phyloP scores from a whole-genome alignment of 2,113 vertebrate genomes.

The Oncorhynchus keta region DNA sequence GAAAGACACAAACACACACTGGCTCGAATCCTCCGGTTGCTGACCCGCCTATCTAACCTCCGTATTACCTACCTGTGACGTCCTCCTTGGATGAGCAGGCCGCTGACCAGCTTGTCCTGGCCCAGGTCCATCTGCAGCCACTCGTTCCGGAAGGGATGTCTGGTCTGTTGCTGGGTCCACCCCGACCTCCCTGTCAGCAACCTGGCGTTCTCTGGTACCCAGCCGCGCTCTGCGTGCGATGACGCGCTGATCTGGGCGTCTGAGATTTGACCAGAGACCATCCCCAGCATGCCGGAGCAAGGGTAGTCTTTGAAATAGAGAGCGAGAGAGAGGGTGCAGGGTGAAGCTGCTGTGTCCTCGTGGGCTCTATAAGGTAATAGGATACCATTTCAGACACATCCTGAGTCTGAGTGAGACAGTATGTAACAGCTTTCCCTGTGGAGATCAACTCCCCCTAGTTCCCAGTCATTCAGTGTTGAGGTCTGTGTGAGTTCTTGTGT shows the following conservation, averaged over 20 bases:
- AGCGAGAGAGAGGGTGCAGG: not conserved
- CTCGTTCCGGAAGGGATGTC: constrained; percentile 79
- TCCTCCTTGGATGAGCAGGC: constrained; percentile 89
- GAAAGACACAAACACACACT: no score
- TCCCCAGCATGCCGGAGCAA: constrained; percentile 94
- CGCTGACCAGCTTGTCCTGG: constrained; percentile 84
- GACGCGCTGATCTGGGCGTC: constrained; percentile 94
- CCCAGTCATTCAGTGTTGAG: not conserved
- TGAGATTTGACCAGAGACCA: constrained; percentile 93
- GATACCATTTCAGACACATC: no score
- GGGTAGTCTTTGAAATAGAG: constrained; percentile 76
- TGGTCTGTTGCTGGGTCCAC: constrained; percentile 81
- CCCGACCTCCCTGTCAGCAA: constrained; percentile 89
- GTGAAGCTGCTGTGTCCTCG: no score
- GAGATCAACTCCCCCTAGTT: no score
- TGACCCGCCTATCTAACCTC: no score
- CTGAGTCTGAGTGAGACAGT: no score
- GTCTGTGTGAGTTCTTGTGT: not conserved
- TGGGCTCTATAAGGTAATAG: no score
- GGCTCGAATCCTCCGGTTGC: no score
- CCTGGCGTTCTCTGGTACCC: constrained; percentile 90
- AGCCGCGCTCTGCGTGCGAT: constrained; percentile 85
- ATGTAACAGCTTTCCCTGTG: not conserved
- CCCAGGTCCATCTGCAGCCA: constrained; percentile 92
- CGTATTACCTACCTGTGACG: constrained; percentile 67